These are phyloP conservation scores for Platyscapa corneri DNA, from an alignment of 1,140 invertebrate genomes.

Conservation along the genomic window DNA sequence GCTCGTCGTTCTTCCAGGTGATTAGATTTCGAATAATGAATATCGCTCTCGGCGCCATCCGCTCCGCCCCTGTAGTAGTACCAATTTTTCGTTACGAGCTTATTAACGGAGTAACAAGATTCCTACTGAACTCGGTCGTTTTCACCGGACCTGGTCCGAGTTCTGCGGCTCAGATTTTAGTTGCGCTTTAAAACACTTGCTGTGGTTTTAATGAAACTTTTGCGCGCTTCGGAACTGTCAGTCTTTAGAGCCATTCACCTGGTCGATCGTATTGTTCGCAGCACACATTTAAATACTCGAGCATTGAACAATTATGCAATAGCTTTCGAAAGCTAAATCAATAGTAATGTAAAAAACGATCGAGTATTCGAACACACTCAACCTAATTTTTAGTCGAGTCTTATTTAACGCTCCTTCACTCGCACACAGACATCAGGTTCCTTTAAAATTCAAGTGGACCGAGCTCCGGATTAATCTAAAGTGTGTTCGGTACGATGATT, in stretches of 20 bases:
- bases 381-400: neutral
- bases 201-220: no score
- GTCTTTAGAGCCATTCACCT: neutral
- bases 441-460: neutral
- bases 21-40: neutral
- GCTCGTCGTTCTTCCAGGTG: neutral
- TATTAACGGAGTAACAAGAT: neutral
- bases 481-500: neutral
- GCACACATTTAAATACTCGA: neutral
- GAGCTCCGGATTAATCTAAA: neutral
- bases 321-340: neutral
- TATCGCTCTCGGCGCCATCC: neutral
- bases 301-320: neutral
- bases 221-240: neutral
- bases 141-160: no score
- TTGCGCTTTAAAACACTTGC: no score
- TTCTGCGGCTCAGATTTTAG: no score
- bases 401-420: neutral
- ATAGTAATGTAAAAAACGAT: neutral
- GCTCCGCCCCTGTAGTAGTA: no score
- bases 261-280: neutral
- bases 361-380: neutral
- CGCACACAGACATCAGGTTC: no score
- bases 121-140: neutral
- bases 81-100: neutral